Evolutionary conservation across 2,113 vertebrate genomes (phyloP).

Genomic region (Coregonus clupeaformis): DNA sequence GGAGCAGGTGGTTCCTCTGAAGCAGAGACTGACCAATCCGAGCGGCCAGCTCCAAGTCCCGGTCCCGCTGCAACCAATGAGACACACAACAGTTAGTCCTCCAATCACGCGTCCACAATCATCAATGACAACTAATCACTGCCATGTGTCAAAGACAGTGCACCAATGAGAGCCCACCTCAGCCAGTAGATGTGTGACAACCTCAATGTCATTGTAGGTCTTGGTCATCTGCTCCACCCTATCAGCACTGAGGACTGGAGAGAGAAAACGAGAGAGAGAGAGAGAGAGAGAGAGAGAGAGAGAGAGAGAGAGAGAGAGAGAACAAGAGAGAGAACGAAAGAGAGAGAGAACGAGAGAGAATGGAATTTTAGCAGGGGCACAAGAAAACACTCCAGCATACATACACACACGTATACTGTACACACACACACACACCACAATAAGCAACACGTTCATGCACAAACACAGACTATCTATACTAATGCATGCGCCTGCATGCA

Average conservation of each 20-base stretch:
- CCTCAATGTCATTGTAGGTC: conserved; percentile 87
- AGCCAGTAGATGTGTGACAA: conserved; percentile 88
- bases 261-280: conserved; percentile 30
- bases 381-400: conserved; percentile 2
- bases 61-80: conserved; percentile 80
- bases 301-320: too few species aligned
- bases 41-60: conserved; percentile 93
- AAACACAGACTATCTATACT: background rate
- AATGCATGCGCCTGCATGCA: background rate
- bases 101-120: conserved; percentile 1
- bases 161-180: conserved; percentile 76
- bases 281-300: background rate
- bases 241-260: conserved; percentile 83
- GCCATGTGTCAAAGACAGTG: background rate
- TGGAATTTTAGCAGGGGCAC: background rate
- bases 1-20: conserved; percentile 88
- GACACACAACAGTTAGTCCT: conserved; percentile 16
- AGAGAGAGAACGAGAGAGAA: too few species aligned
- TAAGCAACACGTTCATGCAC: background rate
- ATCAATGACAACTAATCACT: background rate
- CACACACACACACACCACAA: conserved; percentile 14
- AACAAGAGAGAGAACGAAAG: too few species aligned
- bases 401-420: conserved; percentile 4
- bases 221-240: conserved; percentile 87
- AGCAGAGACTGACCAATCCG: conserved; percentile 96